Evolutionary conservation across 2,113 vertebrate genomes (phyloP), one percentile per base, ranked within the genome.

Genomic region (Sciurus niger): DNA sequence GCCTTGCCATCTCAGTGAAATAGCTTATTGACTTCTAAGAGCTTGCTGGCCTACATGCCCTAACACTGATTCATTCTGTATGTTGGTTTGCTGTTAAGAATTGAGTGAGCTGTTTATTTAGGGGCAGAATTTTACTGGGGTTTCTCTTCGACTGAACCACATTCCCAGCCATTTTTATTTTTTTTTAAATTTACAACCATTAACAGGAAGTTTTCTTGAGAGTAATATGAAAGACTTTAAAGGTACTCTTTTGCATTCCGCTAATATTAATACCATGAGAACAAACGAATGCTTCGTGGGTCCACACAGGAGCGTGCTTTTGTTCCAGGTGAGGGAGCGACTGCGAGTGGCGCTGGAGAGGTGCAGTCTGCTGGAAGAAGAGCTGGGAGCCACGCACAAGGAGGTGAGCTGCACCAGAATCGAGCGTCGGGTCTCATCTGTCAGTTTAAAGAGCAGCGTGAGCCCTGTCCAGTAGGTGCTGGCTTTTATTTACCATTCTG

Each of bases 341-440:
- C 98, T 99, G 43, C 99, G 99, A 30, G 99, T 99, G 30, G 99
- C 99, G 53, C 98, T 99, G 97, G 99, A 99, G 97, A 98, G 99
- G 97, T 99, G 99, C 97, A 99, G 99, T 51, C 98, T 99, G 0
- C 96, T 99, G 96, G 99, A 99, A 97, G 99, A 99, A 90, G 99
- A 99, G 94, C 97, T 99, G 76, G 99, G 99, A 37, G 98, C 99
- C 77, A 99, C 99, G 0, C 99, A 99, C 97, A 99, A 99, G 98
- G 99, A 99, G 99, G 99, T 99, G 96, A 94, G 99, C 96, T 28
- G 20, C 18, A 17, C 55, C 55, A 20, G 55, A 17, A 6, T 17
- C 18, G 6, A 6, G 18, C 1, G 1, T 65, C 55, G 25, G 1
- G 16, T 2, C 63, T 70, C 30, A 3, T 46, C 18, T 14, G 9